A percentile compares a stretch with the other conserved stretches of the same genome.
These are phyloP conservation scores for Haliaeetus leucogaster DNA, from an alignment of 2,113 vertebrate genomes.

Conservation along the genomic window DNA sequence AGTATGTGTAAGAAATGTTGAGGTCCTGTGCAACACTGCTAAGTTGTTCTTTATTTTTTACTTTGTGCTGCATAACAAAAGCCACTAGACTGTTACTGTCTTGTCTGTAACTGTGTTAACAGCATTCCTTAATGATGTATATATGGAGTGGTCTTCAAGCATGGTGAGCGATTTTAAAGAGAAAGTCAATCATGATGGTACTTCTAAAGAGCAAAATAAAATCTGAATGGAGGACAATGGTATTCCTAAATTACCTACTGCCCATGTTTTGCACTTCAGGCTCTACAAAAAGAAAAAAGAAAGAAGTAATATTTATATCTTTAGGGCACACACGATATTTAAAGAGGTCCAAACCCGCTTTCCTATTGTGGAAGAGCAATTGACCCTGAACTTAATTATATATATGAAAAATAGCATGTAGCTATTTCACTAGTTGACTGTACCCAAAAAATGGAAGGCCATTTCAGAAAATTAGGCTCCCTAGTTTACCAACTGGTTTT, in stretches of 20 bases:
- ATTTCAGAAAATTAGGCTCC: not conserved
- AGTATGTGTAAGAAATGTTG: constrained; percentile 66
- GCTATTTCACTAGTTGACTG: not conserved
- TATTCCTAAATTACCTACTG: not conserved
- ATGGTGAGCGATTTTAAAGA: constrained; percentile 67
- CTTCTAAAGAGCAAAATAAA: not conserved
- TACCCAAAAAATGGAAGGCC: not conserved
- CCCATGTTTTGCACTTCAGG: not conserved
- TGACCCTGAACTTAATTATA: not conserved
- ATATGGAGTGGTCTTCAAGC: constrained; percentile 74
- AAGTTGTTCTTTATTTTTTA: constrained; percentile 60
- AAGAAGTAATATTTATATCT: not conserved
- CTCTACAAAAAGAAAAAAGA: not conserved
- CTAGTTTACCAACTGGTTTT: not conserved
- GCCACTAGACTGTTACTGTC: constrained; percentile 78
- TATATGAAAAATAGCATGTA: not conserved
- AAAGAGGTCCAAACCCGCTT: not conserved
- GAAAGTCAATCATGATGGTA: constrained; percentile 73
- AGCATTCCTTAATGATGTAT: constrained; percentile 74
- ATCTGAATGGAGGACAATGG: not conserved
- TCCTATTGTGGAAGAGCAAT: not conserved
- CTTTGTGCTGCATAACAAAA: constrained; percentile 76
- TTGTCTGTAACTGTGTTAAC: constrained; percentile 76
- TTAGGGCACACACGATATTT: not conserved
- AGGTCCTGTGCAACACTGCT: constrained; percentile 70